Conservation (phyloP, 2,888 invertebrate genomes). For the Leucoptera coffeella region DNA sequence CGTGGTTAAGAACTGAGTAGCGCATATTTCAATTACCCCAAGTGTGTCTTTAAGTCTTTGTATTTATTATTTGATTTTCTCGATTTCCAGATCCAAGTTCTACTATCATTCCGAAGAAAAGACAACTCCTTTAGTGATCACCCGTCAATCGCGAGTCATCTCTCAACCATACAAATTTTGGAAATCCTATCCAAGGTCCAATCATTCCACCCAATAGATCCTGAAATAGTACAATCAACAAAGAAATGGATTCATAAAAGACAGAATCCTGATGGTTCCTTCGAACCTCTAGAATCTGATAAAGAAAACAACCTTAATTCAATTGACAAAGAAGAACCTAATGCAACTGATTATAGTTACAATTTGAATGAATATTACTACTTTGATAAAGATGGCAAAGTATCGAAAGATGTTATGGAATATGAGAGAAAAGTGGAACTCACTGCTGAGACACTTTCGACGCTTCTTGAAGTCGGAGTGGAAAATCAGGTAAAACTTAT, state of each 20-base stretch:
- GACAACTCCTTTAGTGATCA: slow-evolving; percentile 65
- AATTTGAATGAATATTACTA: slow-evolving; percentile 43
- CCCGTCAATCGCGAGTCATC: slow-evolving; percentile 55
- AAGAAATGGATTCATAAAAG: slow-evolving; percentile 58
- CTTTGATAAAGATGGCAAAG: slow-evolving; percentile 44
- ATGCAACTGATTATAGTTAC: slow-evolving; percentile 24
- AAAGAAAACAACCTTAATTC: slow-evolving; percentile 48
- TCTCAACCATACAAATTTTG: slow-evolving; percentile 52
- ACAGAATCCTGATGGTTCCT: slow-evolving; percentile 56
- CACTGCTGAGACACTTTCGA: slow-evolving; percentile 57
- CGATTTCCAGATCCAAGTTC: slow-evolving; percentile 48
- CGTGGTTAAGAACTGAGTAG: too few species aligned
- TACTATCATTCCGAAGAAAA: slow-evolving; percentile 56
- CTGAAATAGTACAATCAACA: slow-evolving; percentile 50
- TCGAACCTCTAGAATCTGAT: slow-evolving; percentile 53
- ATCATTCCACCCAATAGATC: slow-evolving; percentile 56
- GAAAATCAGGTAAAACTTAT: slow-evolving; percentile 49
- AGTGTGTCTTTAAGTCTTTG: background rate
- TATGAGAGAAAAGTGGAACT: slow-evolving; percentile 54
- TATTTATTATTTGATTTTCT: background rate
- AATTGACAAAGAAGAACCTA: slow-evolving; percentile 25
- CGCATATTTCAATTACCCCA: background rate
- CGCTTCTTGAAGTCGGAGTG: slow-evolving; percentile 56
- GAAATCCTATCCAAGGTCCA: slow-evolving; percentile 57
- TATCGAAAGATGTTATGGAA: slow-evolving; percentile 36